Base-by-base conservation (phyloP, 2,888 invertebrate species). In the Standfussiana lucernea region DNA sequence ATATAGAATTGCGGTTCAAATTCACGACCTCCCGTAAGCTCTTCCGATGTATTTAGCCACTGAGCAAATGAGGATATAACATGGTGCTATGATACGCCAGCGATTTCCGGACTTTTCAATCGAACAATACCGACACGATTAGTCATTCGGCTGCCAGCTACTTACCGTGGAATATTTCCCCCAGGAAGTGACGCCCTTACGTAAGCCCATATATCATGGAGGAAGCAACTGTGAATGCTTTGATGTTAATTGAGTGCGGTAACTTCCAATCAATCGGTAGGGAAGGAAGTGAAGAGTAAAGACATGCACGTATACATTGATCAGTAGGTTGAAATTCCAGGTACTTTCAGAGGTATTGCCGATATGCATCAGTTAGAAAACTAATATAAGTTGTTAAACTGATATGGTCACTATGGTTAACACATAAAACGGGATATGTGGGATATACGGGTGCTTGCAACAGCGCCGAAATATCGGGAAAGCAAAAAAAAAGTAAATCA, bases 121-220 rank as follows among this genome's bases (percentile, higher is more conserved):
- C 35, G n/a, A 65, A 53, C 47, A 71, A 35, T 61, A 59, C 61
- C n/a, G 42, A 66, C 65, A 79, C 74, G 66, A 84, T 81, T 75
- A 72, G 50, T 76, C 74, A 78, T 45, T 74, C 68, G 37, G 50
- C 53, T 75, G 72, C 68, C 53, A 70, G 72, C 45, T 59, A 62
- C 40, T 13, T 59, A 72, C 35, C 59, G 73, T 76, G 47, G 40
- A 61, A 61, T 37, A 50, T 80, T 86, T 83, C 61, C 68, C 61
- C 70, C 59, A 77, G 87, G 85, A 85, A 85, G 53, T 80, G 28
- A 47, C 32, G 45, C 72, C 56, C 66, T 80, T 86, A 77, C 71
- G 67, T 83, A 84, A 85, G 56, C n/a, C 68, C 75, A 71, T 77
- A 66, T 68, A 79, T 75, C 72, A 76, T 71, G 69, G 71, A 86